A percentile compares a stretch with the other conserved stretches of the same genome.
These are phyloP conservation scores for Drosophila guanche DNA, from an alignment of 1,140 invertebrate genomes.

Conservation along the genomic window DNA sequence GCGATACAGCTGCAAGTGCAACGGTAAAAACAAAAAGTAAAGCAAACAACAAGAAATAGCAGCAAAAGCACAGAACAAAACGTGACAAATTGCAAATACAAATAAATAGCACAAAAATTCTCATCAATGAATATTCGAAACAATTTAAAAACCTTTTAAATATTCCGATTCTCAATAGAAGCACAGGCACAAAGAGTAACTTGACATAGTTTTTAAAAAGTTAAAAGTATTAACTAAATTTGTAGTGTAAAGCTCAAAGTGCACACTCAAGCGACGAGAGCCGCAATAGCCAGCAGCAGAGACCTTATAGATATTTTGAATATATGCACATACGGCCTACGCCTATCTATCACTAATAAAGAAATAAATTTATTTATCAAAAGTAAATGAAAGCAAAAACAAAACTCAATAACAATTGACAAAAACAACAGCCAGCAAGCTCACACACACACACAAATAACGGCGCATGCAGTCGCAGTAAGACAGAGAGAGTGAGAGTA, in stretches of 20 bases:
- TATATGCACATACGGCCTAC: slow-evolving; percentile 8
- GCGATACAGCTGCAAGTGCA: slow-evolving; percentile 45
- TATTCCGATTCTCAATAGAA: too few species aligned
- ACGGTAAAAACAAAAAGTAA: slow-evolving; percentile 23
- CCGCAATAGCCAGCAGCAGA: too few species aligned
- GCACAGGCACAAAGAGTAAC: too few species aligned
- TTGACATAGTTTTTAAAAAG: slow-evolving; percentile 12
- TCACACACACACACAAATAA: slow-evolving; percentile 1
- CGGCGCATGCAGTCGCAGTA: slow-evolving; percentile 40
- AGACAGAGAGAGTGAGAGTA: slow-evolving; percentile 19
- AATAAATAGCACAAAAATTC: slow-evolving; percentile 7
- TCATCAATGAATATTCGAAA: slow-evolving; percentile 10
- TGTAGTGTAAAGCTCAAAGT: slow-evolving; percentile 5
- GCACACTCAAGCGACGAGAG: background rate
- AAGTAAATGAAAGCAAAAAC: slow-evolving; percentile 57
- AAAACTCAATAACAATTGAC: slow-evolving; percentile 53
- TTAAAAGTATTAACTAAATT: slow-evolving; percentile 17
- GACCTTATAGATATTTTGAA: too few species aligned
- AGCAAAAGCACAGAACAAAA: slow-evolving; percentile 25
- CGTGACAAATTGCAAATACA: slow-evolving; percentile 30
- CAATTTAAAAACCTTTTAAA: slow-evolving; percentile 8
- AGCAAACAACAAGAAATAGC: too few species aligned
- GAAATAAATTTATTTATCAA: slow-evolving; percentile 32
- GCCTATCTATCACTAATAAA: slow-evolving; percentile 38
- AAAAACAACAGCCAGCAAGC: slow-evolving; percentile 17